phyloP scores from a whole-genome alignment of 2,888 invertebrate genomes.

The Cerastoderma edule region DNA sequence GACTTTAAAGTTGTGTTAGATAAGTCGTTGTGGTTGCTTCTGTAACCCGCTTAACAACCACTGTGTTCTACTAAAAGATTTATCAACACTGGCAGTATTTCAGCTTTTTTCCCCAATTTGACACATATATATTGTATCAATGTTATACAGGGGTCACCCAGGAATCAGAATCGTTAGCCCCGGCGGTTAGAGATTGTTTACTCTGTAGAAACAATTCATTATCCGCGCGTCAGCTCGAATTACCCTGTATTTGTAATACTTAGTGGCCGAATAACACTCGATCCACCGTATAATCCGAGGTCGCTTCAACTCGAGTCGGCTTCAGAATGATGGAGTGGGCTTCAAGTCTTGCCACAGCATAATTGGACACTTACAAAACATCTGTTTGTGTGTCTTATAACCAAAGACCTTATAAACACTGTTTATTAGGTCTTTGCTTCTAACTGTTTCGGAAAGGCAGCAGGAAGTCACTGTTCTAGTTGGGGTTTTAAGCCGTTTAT shows the following conservation, averaged over 20 bases:
- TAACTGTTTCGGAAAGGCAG: neutral
- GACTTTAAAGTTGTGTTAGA: no score
- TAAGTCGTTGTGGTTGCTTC: no score
- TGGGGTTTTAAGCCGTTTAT: neutral
- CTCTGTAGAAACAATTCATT: slow-evolving; percentile 9
- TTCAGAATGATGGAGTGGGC: neutral
- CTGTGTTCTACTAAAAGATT: neutral
- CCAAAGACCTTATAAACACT: no score
- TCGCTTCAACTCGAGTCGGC: neutral
- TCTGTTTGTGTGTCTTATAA: no score
- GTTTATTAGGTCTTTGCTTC: neutral
- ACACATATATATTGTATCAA: no score
- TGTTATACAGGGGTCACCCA: no score
- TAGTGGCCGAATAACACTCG: slow-evolving; percentile 4
- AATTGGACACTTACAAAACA: no score
- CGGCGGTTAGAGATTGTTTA: slow-evolving; percentile 6
- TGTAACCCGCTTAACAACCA: no score
- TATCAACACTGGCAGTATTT: neutral
- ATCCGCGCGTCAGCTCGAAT: slow-evolving; percentile 4
- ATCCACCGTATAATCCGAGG: neutral
- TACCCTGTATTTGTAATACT: slow-evolving; percentile 2
- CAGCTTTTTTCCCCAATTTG: no score
- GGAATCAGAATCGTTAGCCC: neutral
- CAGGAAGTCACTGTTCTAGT: neutral
- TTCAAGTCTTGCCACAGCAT: neutral